A percentile compares a stretch with the other conserved stretches of the same genome.
phyloP scores from a whole-genome alignment of 2,113 vertebrate genomes.

The Pipra filicauda region DNA sequence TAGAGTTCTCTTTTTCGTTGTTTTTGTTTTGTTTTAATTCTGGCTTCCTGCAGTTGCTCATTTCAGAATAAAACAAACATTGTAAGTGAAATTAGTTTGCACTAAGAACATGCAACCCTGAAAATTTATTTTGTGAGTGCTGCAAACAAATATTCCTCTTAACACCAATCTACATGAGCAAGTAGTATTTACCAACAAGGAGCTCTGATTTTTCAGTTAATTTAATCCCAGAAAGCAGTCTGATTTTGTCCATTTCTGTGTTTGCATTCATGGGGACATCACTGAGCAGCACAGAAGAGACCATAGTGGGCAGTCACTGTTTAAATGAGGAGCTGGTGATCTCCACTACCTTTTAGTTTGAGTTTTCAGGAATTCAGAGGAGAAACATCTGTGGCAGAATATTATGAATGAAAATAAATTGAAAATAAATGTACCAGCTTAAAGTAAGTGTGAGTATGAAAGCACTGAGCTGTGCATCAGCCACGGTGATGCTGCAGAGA shows the following conservation, averaged over 20 bases:
- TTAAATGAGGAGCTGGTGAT: neutral
- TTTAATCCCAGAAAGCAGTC: neutral
- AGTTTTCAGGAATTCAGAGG: neutral
- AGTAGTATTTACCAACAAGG: neutral
- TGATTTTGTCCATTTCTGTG: neutral
- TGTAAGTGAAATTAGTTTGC: neutral
- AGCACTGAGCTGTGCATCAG: neutral
- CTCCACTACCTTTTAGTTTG: neutral
- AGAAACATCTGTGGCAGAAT: neutral
- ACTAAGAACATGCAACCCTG: neutral
- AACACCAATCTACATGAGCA: accelerated
- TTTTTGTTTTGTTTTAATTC: neutral
- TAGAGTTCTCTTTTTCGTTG: neutral
- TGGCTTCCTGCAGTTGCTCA: neutral
- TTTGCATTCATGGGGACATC: neutral
- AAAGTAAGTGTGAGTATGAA: neutral
- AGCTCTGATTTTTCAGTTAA: neutral
- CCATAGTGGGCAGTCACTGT: accelerated
- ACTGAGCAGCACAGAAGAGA: neutral
- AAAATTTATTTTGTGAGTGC: neutral
- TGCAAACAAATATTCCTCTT: neutral
- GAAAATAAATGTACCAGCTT: neutral
- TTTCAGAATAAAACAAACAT: neutral
- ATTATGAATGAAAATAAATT: neutral
- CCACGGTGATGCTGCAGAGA: accelerated